Conservation (phyloP, 2,888 invertebrate species). For the Zygothrica quintamaculata region DNA sequence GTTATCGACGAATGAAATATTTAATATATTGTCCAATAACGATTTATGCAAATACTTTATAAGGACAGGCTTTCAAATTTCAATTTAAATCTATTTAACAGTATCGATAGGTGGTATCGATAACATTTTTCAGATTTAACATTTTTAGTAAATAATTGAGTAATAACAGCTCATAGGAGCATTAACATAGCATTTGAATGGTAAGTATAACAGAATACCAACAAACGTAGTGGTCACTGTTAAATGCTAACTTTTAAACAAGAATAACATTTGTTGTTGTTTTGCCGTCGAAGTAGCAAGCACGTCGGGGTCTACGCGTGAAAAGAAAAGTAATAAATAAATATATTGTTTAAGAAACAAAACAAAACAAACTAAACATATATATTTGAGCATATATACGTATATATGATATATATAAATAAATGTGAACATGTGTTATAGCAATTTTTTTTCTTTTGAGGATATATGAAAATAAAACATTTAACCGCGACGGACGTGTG, state of each 20-base stretch:
- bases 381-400: conserved; percentile 7
- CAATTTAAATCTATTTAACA: neutral
- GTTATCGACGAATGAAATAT: conserved; percentile 25
- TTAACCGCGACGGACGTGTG: conserved; percentile 19
- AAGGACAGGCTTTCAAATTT: neutral
- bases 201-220: conserved; percentile 35
- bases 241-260: conserved; percentile 27
- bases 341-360: conserved; percentile 33
- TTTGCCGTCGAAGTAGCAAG: conserved; percentile 43
- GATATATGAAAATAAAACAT: conserved; percentile 25
- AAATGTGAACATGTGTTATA: conserved; percentile 5
- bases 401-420: conserved; percentile 3
- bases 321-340: conserved; percentile 41
- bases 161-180: conserved; percentile 12
- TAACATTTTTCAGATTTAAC: neutral
- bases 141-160: conserved; percentile 17
- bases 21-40: neutral
- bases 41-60: too few relatives aligned
- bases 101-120: neutral
- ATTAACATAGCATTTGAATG: conserved; percentile 11
- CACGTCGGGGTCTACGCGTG: conserved; percentile 30
- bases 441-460: conserved; percentile 5
- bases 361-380: conserved; percentile 30
- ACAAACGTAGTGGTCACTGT: conserved; percentile 33
- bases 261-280: conserved; percentile 58